Conservation (phyloP, 2,113 vertebrate species). For the Butorides virescens region DNA sequence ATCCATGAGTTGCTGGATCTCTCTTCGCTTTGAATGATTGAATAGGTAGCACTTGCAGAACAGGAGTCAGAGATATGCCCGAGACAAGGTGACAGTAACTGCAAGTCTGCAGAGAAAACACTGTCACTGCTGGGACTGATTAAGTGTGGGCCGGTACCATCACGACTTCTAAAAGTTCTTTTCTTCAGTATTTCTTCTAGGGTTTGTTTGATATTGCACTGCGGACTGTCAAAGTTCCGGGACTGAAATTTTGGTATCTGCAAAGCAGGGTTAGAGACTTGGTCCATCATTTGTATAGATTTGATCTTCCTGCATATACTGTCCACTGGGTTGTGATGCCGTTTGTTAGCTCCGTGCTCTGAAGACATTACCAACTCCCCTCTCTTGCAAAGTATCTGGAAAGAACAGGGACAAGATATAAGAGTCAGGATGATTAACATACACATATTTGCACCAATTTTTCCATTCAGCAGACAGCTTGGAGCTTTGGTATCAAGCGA, state of each 20-base stretch:
- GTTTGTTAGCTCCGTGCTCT: not conserved
- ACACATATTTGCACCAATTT: fast-evolving
- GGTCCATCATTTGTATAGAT: conserved; percentile 83
- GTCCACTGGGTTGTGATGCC: conserved; percentile 86
- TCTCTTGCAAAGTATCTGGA: not conserved
- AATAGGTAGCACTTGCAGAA: conserved; percentile 16
- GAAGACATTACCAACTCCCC: not conserved
- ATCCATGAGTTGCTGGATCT: not conserved
- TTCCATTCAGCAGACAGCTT: not conserved
- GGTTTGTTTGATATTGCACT: conserved; percentile 72
- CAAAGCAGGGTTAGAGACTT: conserved; percentile 71
- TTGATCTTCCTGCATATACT: conserved; percentile 90
- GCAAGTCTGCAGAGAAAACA: not conserved
- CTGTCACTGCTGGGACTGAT: not conserved
- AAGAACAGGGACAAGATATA: fast-evolving
- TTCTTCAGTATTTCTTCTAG: conserved; percentile 82
- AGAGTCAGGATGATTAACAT: not conserved
- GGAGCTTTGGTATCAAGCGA: not conserved
- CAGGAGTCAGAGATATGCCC: not conserved
- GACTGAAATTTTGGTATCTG: conserved; percentile 86
- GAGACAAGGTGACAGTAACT: not conserved
- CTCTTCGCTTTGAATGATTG: conserved; percentile 48
- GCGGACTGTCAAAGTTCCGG: conserved; percentile 79
- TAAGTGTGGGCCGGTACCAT: not conserved
- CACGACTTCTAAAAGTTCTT: conserved; percentile 15